These are phyloP conservation scores for Stenurella melanura DNA, from an alignment of 2,888 invertebrate species.

Conservation along the genomic window DNA sequence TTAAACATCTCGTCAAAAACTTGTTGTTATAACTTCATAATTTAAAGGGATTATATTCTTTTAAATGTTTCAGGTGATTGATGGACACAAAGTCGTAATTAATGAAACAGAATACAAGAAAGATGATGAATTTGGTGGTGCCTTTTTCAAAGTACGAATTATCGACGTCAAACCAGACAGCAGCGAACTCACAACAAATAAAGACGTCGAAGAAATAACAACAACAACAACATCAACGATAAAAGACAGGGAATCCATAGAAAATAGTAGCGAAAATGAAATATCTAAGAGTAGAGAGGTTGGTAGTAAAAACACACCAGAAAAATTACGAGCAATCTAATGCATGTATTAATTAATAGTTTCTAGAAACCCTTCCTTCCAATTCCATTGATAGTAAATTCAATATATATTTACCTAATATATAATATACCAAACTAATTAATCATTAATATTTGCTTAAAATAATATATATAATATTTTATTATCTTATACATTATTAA, in stretches of 20 bases:
- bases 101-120: conserved; percentile 75
- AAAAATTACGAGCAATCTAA: conserved; percentile 63
- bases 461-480: conserved; percentile 39
- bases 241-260: conserved; percentile 66
- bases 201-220: conserved; percentile 56
- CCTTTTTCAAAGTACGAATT: conserved; percentile 73
- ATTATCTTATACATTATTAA: conserved; percentile 42
- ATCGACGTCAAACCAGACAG: conserved; percentile 73
- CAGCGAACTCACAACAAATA: conserved; percentile 59
- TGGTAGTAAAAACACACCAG: conserved; percentile 65
- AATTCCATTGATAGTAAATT: conserved; percentile 35
- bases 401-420: conserved; percentile 24
- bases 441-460: conserved; percentile 13
- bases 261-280: conserved; percentile 67
- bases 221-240: conserved; percentile 26
- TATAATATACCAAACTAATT: conserved; percentile 30
- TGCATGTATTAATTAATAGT: conserved; percentile 35
- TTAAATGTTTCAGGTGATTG: conserved; percentile 71
- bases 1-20: too few species aligned
- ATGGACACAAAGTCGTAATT: conserved; percentile 75
- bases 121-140: conserved; percentile 68
- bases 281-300: conserved; percentile 68
- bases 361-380: conserved; percentile 9
- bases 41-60: not conserved
- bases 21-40: too few species aligned